These are phyloP conservation scores for Porites lutea DNA, from an alignment of 64 coral and sea anemone genomes.

Conservation along the genomic window DNA sequence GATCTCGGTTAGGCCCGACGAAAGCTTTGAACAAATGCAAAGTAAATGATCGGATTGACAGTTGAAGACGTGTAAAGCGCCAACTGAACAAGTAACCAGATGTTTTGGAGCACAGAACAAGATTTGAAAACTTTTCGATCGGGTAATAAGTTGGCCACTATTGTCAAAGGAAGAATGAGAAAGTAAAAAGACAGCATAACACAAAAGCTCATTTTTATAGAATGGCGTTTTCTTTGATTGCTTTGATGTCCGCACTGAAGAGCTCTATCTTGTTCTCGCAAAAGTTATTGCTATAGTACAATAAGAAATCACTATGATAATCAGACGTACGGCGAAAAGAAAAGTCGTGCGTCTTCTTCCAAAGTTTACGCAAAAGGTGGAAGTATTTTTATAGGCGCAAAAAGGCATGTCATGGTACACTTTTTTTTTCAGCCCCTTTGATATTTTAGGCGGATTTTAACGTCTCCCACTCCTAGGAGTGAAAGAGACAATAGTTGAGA, in stretches of 20 bases:
- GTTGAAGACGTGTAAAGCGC: background rate
- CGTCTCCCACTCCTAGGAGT: no score
- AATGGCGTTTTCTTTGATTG: background rate
- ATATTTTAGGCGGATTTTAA: no score
- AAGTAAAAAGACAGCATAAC: background rate
- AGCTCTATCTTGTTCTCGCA: background rate
- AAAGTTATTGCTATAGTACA: background rate
- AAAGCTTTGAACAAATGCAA: background rate
- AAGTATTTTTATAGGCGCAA: background rate
- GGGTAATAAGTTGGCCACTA: no score
- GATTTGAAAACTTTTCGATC: background rate
- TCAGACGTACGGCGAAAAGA: background rate
- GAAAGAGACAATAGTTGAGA: no score
- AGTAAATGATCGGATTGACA: background rate
- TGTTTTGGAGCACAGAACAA: background rate
- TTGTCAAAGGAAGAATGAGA: background rate
- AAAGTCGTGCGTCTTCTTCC: background rate
- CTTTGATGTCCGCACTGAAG: background rate
- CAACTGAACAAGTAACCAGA: background rate
- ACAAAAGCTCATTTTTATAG: constrained; percentile 2
- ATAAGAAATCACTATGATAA: background rate
- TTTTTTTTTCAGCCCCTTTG: no score
- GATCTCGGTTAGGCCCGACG: background rate
- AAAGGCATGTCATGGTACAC: no score
- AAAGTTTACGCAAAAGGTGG: no score